A percentile compares a stretch with the other conserved stretches of the same genome.
phyloP scores from a whole-genome alignment of 1,140 invertebrate genomes.

The Manduca sexta region DNA sequence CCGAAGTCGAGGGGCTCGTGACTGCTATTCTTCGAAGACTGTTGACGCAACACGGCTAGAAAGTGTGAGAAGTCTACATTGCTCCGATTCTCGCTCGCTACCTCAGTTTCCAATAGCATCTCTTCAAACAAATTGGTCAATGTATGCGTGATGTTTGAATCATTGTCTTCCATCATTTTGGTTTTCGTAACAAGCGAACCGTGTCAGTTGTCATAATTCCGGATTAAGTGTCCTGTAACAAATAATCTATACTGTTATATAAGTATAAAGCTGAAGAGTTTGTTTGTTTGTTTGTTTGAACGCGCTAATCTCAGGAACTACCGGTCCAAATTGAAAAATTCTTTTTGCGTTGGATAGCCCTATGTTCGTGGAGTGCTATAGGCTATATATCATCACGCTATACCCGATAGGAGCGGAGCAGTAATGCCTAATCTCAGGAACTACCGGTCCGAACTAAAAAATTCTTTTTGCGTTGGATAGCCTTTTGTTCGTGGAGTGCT shows the following conservation, averaged over 20 bases:
- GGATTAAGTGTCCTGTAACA: background rate
- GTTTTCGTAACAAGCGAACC: background rate
- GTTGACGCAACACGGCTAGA: constrained; percentile 39
- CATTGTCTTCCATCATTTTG: constrained; percentile 38
- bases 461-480: too few species aligned
- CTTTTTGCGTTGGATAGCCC: too few species aligned
- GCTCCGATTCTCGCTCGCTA: constrained; percentile 33
- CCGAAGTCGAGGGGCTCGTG: constrained; percentile 52
- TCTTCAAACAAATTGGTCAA: constrained; percentile 58
- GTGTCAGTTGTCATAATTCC: background rate
- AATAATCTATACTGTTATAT: background rate
- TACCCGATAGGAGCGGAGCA: too few species aligned
- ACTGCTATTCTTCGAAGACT: constrained; percentile 36
- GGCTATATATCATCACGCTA: too few species aligned
- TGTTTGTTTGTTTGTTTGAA: too few species aligned
- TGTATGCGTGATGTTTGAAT: constrained; percentile 53
- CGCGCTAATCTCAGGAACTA: too few species aligned
- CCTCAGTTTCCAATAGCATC: constrained; percentile 47
- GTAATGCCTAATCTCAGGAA: too few species aligned
- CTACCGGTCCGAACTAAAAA: too few species aligned
- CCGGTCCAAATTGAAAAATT: too few species aligned
- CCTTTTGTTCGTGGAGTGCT: too few species aligned
- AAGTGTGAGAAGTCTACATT: constrained; percentile 46
- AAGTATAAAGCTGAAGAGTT: too few species aligned
- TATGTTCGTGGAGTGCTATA: too few species aligned